phyloP scores from a whole-genome alignment of 2,888 invertebrate genomes.

The Drosophila emarginata region DNA sequence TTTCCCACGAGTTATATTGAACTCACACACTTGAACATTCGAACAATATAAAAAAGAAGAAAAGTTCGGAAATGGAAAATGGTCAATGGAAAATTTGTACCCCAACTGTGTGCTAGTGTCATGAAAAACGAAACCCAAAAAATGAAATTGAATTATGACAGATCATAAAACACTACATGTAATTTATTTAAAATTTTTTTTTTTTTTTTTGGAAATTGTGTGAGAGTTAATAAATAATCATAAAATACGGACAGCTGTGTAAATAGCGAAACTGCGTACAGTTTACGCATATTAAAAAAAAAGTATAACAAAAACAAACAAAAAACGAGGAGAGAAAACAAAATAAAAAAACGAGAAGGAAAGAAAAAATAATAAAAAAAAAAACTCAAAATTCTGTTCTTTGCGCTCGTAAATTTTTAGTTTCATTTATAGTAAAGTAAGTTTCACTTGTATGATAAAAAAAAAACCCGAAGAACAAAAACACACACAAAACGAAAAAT shows the following conservation, averaged over 20 bases:
- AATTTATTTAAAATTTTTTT: slow-evolving; percentile 50
- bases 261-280: slow-evolving; percentile 67
- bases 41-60: neutral
- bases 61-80: slow-evolving; percentile 2
- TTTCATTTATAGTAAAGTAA: slow-evolving; percentile 47
- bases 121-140: slow-evolving; percentile 21
- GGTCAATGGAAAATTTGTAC: neutral
- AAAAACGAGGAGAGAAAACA: slow-evolving; percentile 11
- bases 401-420: slow-evolving; percentile 35
- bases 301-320: slow-evolving; percentile 13
- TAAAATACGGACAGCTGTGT: slow-evolving; percentile 67
- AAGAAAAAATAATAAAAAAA: neutral
- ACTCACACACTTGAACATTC: neutral
- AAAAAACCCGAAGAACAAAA: slow-evolving; percentile 14
- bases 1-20: neutral
- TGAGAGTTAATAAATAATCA: slow-evolving; percentile 49
- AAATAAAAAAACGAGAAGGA: slow-evolving; percentile 10
- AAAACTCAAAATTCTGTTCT: slow-evolving; percentile 26
- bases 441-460: slow-evolving; percentile 73
- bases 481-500: neutral
- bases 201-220: slow-evolving; percentile 14
- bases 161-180: slow-evolving; percentile 57
- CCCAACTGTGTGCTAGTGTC: neutral
- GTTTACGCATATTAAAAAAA: slow-evolving; percentile 44
- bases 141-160: slow-evolving; percentile 59